Conservation (phyloP, 2,113 vertebrate genomes). For the Barbus barbus region DNA sequence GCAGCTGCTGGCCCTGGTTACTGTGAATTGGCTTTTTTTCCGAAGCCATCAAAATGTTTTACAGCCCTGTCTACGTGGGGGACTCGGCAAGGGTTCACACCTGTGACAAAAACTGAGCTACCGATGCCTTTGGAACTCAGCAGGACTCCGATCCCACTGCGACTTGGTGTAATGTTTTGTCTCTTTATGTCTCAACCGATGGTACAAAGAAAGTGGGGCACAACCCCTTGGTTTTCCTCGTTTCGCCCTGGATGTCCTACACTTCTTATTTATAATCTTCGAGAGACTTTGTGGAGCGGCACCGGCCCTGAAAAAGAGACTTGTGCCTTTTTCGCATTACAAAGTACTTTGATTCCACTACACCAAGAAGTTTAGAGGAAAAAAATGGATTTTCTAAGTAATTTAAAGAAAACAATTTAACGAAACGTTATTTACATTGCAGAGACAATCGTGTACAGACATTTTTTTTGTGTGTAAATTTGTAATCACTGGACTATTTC, state of each 20-base stretch:
- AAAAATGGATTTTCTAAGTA: conserved; percentile 85
- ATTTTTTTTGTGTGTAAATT: conserved; percentile 94
- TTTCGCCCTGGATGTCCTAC: conserved; percentile 79
- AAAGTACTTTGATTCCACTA: conserved; percentile 85
- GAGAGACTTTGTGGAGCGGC: conserved; percentile 69
- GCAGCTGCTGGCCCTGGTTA: conserved; percentile 86
- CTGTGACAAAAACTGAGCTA: conserved; percentile 87
- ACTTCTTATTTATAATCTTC: conserved; percentile 88
- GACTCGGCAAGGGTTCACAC: conserved; percentile 85
- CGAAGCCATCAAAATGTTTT: conserved; percentile 86
- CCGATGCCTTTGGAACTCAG: conserved; percentile 70
- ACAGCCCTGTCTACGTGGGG: conserved; percentile 74
- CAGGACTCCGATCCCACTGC: conserved; percentile 71
- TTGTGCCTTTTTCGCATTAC: conserved; percentile 78
- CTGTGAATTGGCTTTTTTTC: conserved; percentile 79
- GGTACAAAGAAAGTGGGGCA: conserved; percentile 70
- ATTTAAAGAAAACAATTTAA: conserved; percentile 86
- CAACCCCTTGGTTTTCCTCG: conserved; percentile 45
- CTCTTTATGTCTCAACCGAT: conserved; percentile 53
- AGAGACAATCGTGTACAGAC: conserved; percentile 99
- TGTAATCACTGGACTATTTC: conserved; percentile 99
- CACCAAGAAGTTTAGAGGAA: conserved; percentile 70
- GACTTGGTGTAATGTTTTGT: conserved; percentile 66
- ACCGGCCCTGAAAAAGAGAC: conserved; percentile 72
- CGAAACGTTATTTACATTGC: conserved; percentile 90